phyloP scores from a whole-genome alignment of 2,113 vertebrate species.

The Laterallus jamaicensis region DNA sequence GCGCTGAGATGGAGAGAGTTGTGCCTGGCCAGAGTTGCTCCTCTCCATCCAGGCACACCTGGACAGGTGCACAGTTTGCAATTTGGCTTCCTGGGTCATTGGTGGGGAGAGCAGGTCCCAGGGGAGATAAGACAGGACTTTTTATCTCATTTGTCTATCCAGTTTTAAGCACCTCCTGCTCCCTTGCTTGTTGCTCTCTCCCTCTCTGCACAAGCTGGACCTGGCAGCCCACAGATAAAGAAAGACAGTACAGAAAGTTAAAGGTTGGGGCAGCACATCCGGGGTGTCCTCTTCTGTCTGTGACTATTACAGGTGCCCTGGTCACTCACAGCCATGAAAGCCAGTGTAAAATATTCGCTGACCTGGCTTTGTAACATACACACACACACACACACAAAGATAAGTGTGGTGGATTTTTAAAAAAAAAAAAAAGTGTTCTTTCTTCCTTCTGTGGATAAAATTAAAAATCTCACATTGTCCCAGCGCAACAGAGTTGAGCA shows the following conservation, averaged over 20 bases:
- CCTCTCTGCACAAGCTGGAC: not conserved
- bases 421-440: not conserved
- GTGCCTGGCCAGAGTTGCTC: not conserved
- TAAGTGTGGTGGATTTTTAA: not conserved
- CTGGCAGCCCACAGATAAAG: not conserved
- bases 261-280: not conserved
- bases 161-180: not conserved
- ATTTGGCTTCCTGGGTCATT: not conserved
- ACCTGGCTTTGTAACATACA: not conserved
- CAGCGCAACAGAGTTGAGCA: not conserved
- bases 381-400: not conserved
- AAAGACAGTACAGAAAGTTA: not conserved
- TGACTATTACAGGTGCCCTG: not conserved
- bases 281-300: not conserved
- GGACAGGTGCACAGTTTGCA: not conserved
- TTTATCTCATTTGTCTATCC: not conserved
- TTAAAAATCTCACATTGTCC: slow-evolving; percentile 43
- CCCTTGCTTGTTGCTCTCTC: not conserved
- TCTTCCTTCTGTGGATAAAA: slow-evolving; percentile 13
- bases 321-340: not conserved
- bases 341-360: slow-evolving; percentile 5
- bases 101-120: not conserved
- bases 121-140: not conserved
- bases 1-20: not conserved
- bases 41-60: not conserved